Percentiles rank a stretch among this genome's conserved stretches.
These are phyloP conservation scores for Wasmannia auropunctata DNA, from an alignment of 1,140 invertebrate genomes.

Conservation along the genomic window DNA sequence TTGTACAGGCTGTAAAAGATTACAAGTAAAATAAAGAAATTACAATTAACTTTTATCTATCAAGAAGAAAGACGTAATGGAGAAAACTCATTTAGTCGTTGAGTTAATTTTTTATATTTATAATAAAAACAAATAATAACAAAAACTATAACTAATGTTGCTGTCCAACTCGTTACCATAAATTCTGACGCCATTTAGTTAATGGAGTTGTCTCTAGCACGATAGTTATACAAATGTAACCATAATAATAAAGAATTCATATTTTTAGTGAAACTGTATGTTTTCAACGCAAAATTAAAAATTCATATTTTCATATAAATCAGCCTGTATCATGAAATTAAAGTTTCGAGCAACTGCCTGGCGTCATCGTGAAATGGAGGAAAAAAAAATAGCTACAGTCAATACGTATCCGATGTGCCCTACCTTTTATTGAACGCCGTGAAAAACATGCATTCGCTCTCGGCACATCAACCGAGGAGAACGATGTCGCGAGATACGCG, in stretches of 20 bases:
- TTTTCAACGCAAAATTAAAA: constrained; percentile 13
- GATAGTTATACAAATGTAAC: constrained; percentile 26
- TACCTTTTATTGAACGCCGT: constrained; percentile 39
- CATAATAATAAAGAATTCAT: not conserved
- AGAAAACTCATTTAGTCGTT: not conserved
- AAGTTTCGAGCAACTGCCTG: not conserved
- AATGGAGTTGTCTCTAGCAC: not conserved
- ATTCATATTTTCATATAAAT: constrained; percentile 33
- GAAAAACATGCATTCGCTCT: constrained; percentile 55
- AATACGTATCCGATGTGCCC: not conserved
- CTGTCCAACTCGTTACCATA: constrained; percentile 7
- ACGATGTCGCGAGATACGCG: constrained; percentile 39
- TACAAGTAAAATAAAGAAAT: constrained; percentile 1
- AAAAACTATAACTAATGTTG: not conserved
- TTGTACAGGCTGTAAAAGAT: constrained; percentile 17
- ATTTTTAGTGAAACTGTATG: constrained; percentile 15
- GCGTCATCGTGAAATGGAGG: constrained; percentile 8
- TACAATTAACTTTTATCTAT: constrained; percentile 15
- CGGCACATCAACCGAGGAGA: constrained; percentile 32
- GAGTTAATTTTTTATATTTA: constrained; percentile 3
- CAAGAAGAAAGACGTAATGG: not conserved
- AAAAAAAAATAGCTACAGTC: constrained; percentile 10
- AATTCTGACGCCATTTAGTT: constrained; percentile 31
- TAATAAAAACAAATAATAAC: not conserved
- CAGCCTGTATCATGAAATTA: not conserved